Evolutionary conservation across 2,797 vertebrate species (phyloP).

Genomic region (Hozukius guyotensis): DNA sequence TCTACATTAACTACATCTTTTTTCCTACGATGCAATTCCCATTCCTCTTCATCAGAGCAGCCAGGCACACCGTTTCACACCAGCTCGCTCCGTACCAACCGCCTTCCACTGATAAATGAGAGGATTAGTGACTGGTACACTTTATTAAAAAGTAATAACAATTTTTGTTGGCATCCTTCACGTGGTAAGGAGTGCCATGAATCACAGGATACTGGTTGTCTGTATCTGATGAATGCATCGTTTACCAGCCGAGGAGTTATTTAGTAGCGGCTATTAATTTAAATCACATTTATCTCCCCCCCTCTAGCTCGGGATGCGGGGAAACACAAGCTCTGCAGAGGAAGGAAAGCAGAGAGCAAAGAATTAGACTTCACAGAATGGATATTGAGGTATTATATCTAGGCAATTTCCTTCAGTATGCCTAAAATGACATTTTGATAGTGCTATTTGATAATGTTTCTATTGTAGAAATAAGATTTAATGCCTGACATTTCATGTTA

Average conservation of each 20-base stretch:
- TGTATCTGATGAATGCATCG: constrained; percentile 99
- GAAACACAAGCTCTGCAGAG: constrained; percentile 57
- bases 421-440: constrained; percentile 18
- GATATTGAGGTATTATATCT: constrained; percentile 11
- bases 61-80: constrained; percentile 86
- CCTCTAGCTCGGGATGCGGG: constrained; percentile 69
- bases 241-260: constrained; percentile 99
- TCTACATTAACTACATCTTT: constrained; percentile 47
- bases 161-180: constrained; percentile 99
- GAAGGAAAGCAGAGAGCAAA: constrained; percentile 70
- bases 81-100: constrained; percentile 84
- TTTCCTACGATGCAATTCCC: constrained; percentile 70
- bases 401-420: constrained; percentile 22
- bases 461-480: background rate
- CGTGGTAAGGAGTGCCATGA: constrained; percentile 96
- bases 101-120: constrained; percentile 94
- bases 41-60: constrained; percentile 84
- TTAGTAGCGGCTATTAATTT: constrained; percentile 99
- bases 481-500: background rate
- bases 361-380: constrained; percentile 24
- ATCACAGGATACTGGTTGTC: constrained; percentile 99
- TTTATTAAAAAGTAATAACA: constrained; percentile 99
- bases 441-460: background rate
- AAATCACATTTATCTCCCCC: constrained; percentile 99
- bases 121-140: constrained; percentile 97